Evolutionary conservation across 2,797 vertebrate species (phyloP), one percentile per base, ranked within the genome.

Genomic region (Sylvilagus floridanus): DNA sequence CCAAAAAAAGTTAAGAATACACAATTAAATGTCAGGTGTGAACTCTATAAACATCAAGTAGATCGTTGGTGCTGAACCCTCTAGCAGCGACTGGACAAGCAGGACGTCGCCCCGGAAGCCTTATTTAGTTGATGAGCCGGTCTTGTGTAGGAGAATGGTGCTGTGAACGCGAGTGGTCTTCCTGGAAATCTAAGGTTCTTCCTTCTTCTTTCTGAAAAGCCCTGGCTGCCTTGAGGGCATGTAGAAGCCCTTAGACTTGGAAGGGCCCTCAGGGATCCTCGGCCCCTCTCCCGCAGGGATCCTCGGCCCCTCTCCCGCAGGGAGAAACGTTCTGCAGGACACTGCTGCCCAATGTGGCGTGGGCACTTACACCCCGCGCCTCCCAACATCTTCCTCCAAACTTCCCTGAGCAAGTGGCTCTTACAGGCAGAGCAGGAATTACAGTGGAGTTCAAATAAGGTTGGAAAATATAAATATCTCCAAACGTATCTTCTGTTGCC

Each of bases 301-400:
- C 14, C 19, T 47, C 9, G 17, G 13, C 50, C 57, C 75, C 47
- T 63, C 75, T 82, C 66, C 66, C 7, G 16, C 28, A 17, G 12
- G 32, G 4, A 30, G 52, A 83, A 78, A 62, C 75, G 0, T 52
- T 93, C 52, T 84, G 50, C 0, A 10, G 26, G 75, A 84, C n/a
- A n/a, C 52, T 60, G 24, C 37, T 63, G 2, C 50, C 57, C 78
- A 52, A 42, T 32, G 5, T 52, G 19, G 12, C 57, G 37, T 57
- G 52, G 52, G 16, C 8, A n/a, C 10, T 57, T 54, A 69, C 2
- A 10, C 42, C 26, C n/a, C 3, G 1, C 1, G 76, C 65, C 83
- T 89, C 90, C 85, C 84, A 32, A 42, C 22, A 63, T 22, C 65
- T 71, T 75, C 75, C 76, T 93, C n/a, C 54, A 71, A 69, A 54